Conservation (phyloP, 2,797 vertebrate genomes). For the Coluber constrictor region DNA sequence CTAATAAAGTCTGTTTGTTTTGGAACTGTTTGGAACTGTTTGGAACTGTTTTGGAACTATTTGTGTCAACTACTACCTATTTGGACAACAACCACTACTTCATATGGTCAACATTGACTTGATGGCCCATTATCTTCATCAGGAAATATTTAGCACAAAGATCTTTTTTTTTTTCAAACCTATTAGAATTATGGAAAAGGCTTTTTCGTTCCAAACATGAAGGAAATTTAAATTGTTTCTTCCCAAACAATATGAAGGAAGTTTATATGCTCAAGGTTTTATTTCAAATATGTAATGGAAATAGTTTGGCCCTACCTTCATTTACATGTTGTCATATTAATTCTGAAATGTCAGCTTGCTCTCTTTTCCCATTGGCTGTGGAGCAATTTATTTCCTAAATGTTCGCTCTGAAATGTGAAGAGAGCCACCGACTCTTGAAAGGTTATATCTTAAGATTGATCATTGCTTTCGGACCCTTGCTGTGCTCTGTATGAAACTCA, state of each 20-base stretch:
- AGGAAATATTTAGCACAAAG: neutral
- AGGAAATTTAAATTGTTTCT: no score
- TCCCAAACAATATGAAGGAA: neutral
- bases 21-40: no score
- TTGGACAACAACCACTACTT: neutral
- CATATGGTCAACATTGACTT: neutral
- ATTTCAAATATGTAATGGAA: neutral
- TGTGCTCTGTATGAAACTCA: neutral
- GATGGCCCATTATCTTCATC: neutral
- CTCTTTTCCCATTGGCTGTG: constrained; percentile 18
- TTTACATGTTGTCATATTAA: neutral
- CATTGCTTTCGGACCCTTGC: constrained; percentile 33
- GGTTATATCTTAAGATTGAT: neutral
- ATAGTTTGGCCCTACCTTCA: neutral
- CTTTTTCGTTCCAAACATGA: neutral
- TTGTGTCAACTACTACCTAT: no score
- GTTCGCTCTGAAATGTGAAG: constrained; percentile 29
- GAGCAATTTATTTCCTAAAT: constrained; percentile 43
- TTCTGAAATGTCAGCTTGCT: constrained; percentile 7
- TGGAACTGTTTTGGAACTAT: no score
- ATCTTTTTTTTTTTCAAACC: neutral
- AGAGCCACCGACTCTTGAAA: constrained; percentile 35
- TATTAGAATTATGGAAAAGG: neutral
- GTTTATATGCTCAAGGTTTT: neutral
- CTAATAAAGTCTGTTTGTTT: no score